Evolutionary conservation across 2,797 vertebrate species (phyloP).

Genomic region (Chromobotia macracanthus): DNA sequence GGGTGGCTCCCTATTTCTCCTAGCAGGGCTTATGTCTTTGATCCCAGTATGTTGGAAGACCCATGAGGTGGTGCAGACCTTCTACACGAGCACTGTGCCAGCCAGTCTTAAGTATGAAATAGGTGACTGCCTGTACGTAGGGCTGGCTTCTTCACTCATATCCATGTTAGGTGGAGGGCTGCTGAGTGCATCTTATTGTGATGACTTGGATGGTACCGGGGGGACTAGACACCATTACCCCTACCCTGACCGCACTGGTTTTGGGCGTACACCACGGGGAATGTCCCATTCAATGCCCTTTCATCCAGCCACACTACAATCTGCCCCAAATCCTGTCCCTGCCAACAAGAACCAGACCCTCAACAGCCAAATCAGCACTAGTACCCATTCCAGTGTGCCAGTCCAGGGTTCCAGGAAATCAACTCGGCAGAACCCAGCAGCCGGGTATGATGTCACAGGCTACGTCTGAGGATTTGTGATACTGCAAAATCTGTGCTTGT

Average conservation of each 20-base stretch:
- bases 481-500: too few species aligned
- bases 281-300: constrained; percentile 67
- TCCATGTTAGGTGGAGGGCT: constrained; percentile 86
- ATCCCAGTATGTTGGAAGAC: constrained; percentile 91
- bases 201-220: constrained; percentile 45
- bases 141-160: constrained; percentile 84
- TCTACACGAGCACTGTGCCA: constrained; percentile 82
- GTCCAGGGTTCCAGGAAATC: constrained; percentile 62
- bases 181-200: constrained; percentile 84
- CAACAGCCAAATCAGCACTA: constrained; percentile 61
- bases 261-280: constrained; percentile 52
- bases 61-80: constrained; percentile 88
- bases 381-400: constrained; percentile 58
- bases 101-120: constrained; percentile 90
- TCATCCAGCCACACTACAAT: constrained; percentile 68
- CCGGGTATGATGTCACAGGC: constrained; percentile 79
- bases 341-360: constrained; percentile 63
- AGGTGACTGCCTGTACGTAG: constrained; percentile 89
- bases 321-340: constrained; percentile 45
- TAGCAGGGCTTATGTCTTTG: constrained; percentile 86
- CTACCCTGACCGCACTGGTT: constrained; percentile 71
- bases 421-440: constrained; percentile 54
- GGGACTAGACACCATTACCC: constrained; percentile 64
- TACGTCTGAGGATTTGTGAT: constrained; percentile 72
- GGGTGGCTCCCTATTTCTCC: constrained; percentile 78